Conservation (phyloP, 1,140 invertebrate genomes). For the Melanaphis sacchari region DNA sequence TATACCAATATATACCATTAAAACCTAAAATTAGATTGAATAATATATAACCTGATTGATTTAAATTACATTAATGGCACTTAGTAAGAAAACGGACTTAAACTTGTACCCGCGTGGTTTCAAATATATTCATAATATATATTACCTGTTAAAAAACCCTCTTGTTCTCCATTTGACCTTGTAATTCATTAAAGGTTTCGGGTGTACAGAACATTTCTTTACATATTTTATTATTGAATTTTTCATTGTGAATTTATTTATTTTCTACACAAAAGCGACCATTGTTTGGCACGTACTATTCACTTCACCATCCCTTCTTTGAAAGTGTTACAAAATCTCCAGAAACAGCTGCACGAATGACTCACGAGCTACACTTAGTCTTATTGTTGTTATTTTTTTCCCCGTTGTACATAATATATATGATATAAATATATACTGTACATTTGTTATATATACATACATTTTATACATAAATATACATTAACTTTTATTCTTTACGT, state of each 20-base stretch:
- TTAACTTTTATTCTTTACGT: not conserved
- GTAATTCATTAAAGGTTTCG: constrained; percentile 13
- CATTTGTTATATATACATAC: not conserved
- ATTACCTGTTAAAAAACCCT: constrained; percentile 11
- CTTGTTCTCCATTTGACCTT: constrained; percentile 24
- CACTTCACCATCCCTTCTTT: constrained; percentile 19
- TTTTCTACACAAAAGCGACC: constrained; percentile 19
- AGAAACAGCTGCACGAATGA: constrained; percentile 52
- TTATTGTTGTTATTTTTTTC: constrained; percentile 34
- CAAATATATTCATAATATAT: not conserved
- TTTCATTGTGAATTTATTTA: constrained; percentile 30
- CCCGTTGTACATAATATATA: not conserved
- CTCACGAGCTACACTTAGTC: constrained; percentile 29
- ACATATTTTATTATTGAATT: not conserved
- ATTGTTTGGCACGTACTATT: constrained; percentile 55
- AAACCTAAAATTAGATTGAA: too few species aligned
- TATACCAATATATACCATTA: not conserved
- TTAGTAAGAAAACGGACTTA: not conserved
- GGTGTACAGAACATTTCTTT: constrained; percentile 2
- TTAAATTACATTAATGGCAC: not conserved
- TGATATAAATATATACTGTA: not conserved
- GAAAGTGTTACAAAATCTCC: constrained; percentile 52
- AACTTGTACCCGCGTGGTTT: not conserved
- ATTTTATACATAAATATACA: not conserved
- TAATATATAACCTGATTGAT: not conserved